Evolutionary conservation across 2,113 vertebrate species (phyloP).

Genomic region (Ondatra zibethicus): DNA sequence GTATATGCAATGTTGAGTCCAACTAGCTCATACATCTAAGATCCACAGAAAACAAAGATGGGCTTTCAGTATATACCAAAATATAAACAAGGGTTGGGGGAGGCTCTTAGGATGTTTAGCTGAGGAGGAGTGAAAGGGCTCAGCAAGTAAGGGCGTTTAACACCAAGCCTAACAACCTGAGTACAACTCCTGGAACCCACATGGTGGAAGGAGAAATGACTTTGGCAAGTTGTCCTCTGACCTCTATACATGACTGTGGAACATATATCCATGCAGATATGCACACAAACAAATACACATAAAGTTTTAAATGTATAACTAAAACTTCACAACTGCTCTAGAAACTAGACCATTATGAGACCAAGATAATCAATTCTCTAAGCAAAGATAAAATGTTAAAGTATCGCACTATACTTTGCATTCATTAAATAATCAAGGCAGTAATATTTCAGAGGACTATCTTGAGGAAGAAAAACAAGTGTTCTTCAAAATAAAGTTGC

Average conservation of each 20-base stretch:
- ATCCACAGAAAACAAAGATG: not conserved
- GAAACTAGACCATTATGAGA: constrained; percentile 29
- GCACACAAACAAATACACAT: not conserved
- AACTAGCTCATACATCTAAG: not conserved
- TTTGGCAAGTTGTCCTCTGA: not conserved
- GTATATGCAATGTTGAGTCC: not conserved
- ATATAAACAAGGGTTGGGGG: not conserved
- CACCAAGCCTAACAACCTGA: not conserved
- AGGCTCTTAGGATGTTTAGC: not conserved
- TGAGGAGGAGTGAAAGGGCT: not conserved
- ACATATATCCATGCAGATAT: too few species aligned
- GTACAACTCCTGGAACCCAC: not conserved
- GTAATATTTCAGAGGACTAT: constrained; percentile 43
- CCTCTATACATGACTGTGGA: too few species aligned
- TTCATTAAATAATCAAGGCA: constrained; percentile 67
- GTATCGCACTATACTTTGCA: constrained; percentile 25
- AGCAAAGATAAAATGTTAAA: constrained; percentile 57
- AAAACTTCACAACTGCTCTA: not conserved
- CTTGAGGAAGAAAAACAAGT: constrained; percentile 38
- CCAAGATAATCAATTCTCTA: constrained; percentile 45
- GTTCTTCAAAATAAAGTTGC: constrained; percentile 62
- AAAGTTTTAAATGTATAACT: not conserved
- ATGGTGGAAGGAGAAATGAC: not conserved
- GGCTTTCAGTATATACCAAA: constrained; percentile 29
- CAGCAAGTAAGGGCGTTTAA: not conserved